Evolutionary conservation across 2,888 invertebrate species (phyloP).

Genomic region (Melinaea marsaeus): DNA sequence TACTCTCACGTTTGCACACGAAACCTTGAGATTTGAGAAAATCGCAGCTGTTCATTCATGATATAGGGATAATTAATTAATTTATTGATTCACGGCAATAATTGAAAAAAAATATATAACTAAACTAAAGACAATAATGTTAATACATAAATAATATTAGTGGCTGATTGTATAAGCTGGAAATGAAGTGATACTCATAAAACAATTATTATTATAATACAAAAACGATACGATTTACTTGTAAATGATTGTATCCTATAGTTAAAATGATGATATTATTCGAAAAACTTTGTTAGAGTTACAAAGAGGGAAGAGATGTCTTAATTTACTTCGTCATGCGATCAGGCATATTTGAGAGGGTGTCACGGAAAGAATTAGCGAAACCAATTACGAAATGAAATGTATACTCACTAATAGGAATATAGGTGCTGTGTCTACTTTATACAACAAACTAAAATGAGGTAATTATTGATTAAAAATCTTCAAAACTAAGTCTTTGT

Average conservation of each 20-base stretch:
- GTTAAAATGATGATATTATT: slow-evolving; percentile 1
- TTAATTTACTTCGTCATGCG: slow-evolving; percentile 74
- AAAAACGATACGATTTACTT: neutral
- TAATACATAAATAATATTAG: too few species aligned
- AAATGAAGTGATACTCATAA: neutral
- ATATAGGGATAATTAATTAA: neutral
- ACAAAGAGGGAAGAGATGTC: slow-evolving; percentile 48
- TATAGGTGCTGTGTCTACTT: neutral
- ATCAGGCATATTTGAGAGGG: slow-evolving; percentile 45
- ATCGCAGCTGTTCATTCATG: slow-evolving; percentile 19
- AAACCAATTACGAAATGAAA: slow-evolving; percentile 20
- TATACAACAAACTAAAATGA: neutral
- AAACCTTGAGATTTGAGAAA: slow-evolving; percentile 24
- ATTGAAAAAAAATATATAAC: neutral
- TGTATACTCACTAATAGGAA: slow-evolving; percentile 7
- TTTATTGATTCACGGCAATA: neutral
- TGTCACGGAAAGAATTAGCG: slow-evolving; percentile 40
- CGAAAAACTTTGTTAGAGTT: slow-evolving; percentile 1
- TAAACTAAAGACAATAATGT: neutral
- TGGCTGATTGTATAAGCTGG: too few species aligned
- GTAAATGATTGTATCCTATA: neutral
- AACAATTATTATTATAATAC: neutral
- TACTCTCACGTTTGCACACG: slow-evolving; percentile 31
- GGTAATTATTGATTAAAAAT: neutral
- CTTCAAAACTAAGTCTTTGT: too few species aligned